Evolutionary conservation across 2,113 vertebrate genomes (phyloP).

Genomic region (Rhabdomys dilectus): DNA sequence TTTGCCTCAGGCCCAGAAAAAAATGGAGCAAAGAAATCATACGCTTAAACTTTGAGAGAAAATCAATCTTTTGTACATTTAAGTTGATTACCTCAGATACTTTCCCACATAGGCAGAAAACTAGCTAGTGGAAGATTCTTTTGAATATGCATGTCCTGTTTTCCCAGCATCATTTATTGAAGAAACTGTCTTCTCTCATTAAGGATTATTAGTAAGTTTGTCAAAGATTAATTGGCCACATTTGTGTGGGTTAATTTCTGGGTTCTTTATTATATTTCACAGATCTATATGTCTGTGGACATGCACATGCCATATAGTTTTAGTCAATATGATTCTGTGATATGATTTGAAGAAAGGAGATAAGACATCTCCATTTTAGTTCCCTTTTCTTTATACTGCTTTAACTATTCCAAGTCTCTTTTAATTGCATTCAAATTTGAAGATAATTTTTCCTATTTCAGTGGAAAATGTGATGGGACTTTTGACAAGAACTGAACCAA

Average conservation of each 20-base stretch:
- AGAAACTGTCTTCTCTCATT: background rate
- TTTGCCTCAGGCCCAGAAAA: background rate
- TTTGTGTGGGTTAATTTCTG: background rate
- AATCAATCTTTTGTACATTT: background rate
- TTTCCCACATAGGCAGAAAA: background rate
- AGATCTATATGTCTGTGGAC: background rate
- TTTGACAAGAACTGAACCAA: background rate
- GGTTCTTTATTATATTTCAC: background rate
- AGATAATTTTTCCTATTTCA: background rate
- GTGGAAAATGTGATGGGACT: background rate
- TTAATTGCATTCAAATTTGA: background rate
- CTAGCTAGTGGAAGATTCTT: background rate
- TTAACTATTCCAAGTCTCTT: background rate
- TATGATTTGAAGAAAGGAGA: background rate
- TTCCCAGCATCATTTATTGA: background rate
- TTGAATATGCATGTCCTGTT: background rate
- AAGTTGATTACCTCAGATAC: background rate
- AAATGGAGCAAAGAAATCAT: background rate
- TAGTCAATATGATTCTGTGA: background rate
- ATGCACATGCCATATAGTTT: background rate
- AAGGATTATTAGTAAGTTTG: background rate
- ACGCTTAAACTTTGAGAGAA: background rate
- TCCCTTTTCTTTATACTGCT: background rate
- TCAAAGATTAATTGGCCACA: background rate
- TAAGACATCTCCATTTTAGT: background rate